Evolutionary conservation across 2,113 vertebrate genomes (phyloP).

Genomic region (Trochalopteron elliotii): DNA sequence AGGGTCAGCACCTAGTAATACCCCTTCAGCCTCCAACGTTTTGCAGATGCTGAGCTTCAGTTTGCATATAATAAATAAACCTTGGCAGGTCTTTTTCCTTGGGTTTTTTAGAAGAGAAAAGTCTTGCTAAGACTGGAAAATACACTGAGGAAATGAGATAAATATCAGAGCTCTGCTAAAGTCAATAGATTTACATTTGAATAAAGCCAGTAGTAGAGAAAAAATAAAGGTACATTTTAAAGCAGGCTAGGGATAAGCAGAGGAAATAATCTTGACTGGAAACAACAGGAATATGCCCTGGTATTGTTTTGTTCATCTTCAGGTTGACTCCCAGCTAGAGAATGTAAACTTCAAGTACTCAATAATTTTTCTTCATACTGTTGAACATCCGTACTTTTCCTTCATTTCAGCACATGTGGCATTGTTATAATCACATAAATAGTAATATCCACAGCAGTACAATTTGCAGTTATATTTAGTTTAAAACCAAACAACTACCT

Average conservation of each 20-base stretch:
- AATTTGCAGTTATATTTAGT: neutral
- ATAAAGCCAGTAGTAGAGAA: neutral
- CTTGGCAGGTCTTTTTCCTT: neutral
- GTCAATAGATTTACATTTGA: slow-evolving; percentile 40
- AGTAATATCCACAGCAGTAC: neutral
- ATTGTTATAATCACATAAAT: neutral
- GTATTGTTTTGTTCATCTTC: neutral
- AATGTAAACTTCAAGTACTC: neutral
- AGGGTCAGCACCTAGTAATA: neutral
- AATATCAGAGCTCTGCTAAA: slow-evolving; percentile 33
- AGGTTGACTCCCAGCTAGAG: neutral
- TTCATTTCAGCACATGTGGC: neutral
- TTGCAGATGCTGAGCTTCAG: neutral
- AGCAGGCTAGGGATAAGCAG: neutral
- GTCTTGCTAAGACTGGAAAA: neutral
- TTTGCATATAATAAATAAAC: neutral
- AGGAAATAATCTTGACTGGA: neutral
- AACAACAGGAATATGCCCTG: neutral
- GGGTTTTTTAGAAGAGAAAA: neutral
- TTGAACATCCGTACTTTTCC: neutral
- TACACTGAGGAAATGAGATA: slow-evolving; percentile 28
- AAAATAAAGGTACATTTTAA: neutral
- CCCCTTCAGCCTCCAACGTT: neutral
- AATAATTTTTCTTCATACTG: neutral
- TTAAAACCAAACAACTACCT: neutral